These are phyloP conservation scores for Tenrec ecaudatus DNA, from an alignment of 2,113 vertebrate genomes.

Conservation along the genomic window DNA sequence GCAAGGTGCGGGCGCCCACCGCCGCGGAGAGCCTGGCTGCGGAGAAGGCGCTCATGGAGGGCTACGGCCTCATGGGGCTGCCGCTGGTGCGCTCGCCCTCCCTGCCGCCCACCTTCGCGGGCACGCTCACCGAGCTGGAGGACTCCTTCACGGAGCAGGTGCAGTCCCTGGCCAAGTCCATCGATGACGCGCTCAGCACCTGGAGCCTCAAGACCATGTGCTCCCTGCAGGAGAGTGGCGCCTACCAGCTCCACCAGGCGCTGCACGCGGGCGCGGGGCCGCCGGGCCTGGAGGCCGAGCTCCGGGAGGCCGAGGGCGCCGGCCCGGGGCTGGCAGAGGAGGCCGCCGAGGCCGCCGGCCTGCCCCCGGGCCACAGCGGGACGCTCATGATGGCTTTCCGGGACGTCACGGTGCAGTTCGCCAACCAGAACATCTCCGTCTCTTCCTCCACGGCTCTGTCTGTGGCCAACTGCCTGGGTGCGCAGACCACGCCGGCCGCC, in stretches of 20 bases:
- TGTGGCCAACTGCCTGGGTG: constrained; percentile 91
- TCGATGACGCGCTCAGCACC: constrained; percentile 97
- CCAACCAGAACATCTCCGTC: constrained; percentile 97
- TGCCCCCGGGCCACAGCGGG: constrained; percentile 94
- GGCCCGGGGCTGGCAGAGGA: constrained; percentile 86
- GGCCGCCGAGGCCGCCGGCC: constrained; percentile 88
- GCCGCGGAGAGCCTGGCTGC: constrained; percentile 93
- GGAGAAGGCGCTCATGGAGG: constrained; percentile 95
- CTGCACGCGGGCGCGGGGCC: constrained; percentile 87
- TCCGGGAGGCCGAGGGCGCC: constrained; percentile 88
- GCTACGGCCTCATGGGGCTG: constrained; percentile 93
- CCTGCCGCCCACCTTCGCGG: constrained; percentile 91
- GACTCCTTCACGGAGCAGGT: constrained; percentile 99
- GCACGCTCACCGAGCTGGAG: constrained; percentile 96
- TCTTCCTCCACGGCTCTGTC: constrained; percentile 95
- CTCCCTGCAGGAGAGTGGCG: constrained; percentile 91
- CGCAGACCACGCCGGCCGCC: constrained; percentile 56
- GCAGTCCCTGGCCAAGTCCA: constrained; percentile 97
- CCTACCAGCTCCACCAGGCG: constrained; percentile 94
- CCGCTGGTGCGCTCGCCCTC: constrained; percentile 94
- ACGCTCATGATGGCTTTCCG: constrained; percentile 99
- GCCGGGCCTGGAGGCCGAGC: constrained; percentile 86
- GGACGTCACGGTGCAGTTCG: constrained; percentile 98
- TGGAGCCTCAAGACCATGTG: constrained; percentile 99
- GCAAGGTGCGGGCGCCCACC: constrained; percentile 93